Base-by-base conservation (phyloP, 2,113 vertebrate species). In the Menura novaehollandiae region DNA sequence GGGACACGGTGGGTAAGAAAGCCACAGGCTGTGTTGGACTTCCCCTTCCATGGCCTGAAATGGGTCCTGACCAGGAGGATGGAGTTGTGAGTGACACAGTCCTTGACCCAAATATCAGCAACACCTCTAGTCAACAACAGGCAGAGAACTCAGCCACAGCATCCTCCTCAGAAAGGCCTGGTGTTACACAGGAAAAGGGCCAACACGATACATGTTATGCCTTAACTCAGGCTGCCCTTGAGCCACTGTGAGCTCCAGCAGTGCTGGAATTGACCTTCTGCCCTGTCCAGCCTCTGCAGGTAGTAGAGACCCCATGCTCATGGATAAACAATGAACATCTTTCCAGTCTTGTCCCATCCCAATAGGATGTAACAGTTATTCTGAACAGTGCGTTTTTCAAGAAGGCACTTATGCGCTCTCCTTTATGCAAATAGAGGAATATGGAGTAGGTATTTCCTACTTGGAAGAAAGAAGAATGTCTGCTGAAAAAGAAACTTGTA, bases 201-300 rank as follows among this genome's bases (percentile, higher is more conserved):
- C 35, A 44, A 28, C 16, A 4, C 1, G 4, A 33, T 4, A 18
- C 16, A 35, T 1, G 1, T 15, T 11, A 9, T 10, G 13, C 64
- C 60, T 24, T 60, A 18, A 21, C 23, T 62, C 55, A 27, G 3
- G 4, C 60, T 67, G 64, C 28, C 41, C 51, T 74, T 13, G 32
- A 47, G 67, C 4, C 26, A 5, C 47, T 28, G 30, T 0, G 23
- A 74, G 37, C 15, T 75, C n/a, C 32, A 26, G 32, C 28, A 55
- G n/a, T 6, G 32, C 43, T 24, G 27, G 66, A 64, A 62, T 0
- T 56, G 30, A 39, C 69, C 26, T 69, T 35, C 43, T 56, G n/a
- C 18, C 28, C 41, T 60, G 26, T 2, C n/a, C 71, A 32, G 14
- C 16, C 63, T 53, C 63, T 72, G 72, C 55, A 33, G 49, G 15